A percentile compares a stretch with the other conserved stretches of the same genome.
phyloP scores from a whole-genome alignment of 2,113 vertebrate species.

The Herpetotheres cachinnans region DNA sequence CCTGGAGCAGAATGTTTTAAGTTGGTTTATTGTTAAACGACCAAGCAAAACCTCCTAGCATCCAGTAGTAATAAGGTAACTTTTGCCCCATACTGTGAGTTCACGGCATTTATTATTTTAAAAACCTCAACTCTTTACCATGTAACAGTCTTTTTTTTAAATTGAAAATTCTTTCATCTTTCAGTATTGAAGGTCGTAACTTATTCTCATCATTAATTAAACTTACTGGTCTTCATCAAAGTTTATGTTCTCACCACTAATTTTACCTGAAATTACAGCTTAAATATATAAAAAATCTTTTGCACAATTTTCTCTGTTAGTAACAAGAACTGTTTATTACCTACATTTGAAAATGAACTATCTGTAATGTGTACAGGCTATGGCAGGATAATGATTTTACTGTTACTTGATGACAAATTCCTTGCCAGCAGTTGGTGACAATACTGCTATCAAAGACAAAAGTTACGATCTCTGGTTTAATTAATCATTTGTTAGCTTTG shows the following conservation, averaged over 20 bases:
- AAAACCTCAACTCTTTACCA: background rate
- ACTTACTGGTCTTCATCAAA: background rate
- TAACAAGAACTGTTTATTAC: background rate
- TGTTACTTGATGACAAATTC: background rate
- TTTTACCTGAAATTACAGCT: background rate
- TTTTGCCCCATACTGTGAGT: background rate
- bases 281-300: background rate
- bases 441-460: background rate
- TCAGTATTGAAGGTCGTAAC: background rate
- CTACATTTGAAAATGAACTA: background rate
- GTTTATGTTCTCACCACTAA: background rate
- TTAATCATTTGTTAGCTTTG: background rate
- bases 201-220: background rate
- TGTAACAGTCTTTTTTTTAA: background rate
- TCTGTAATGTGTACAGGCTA: background rate
- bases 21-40: background rate
- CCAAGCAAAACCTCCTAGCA: background rate
- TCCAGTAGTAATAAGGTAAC: background rate
- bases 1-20: background rate
- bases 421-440: background rate
- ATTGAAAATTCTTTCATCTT: background rate
- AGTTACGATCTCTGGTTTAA: background rate
- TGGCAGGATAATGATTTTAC: background rate
- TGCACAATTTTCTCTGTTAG: background rate
- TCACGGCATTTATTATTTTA: background rate